Conservation (phyloP, 1,140 invertebrate species). For the Lepidurus arcticus region DNA sequence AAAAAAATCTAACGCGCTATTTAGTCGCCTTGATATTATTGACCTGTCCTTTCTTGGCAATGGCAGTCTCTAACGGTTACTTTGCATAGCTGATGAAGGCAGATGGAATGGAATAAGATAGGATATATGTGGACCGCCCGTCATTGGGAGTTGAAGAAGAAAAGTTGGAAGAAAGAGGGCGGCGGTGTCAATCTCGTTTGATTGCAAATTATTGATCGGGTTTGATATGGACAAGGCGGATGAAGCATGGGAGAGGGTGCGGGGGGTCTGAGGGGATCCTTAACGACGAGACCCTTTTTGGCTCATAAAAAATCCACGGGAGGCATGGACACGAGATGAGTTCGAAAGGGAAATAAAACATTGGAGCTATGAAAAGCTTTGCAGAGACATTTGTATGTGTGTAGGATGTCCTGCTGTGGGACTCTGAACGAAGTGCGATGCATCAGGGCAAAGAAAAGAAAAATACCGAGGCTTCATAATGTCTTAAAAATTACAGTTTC, state of each 20-base stretch:
- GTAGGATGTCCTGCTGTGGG: not conserved
- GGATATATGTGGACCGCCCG: not conserved
- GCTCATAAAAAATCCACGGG: slow-evolving; percentile 18
- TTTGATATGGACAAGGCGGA: slow-evolving; percentile 20
- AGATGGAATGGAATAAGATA: not conserved
- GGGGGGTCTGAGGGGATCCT: slow-evolving; percentile 5
- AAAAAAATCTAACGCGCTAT: too few species aligned
- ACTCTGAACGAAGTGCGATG: not conserved
- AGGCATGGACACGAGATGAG: slow-evolving; percentile 9
- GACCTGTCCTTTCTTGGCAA: too few species aligned
- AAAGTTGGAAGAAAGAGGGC: not conserved
- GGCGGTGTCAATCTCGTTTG: slow-evolving; percentile 20
- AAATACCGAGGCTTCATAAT: not conserved
- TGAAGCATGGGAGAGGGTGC: not conserved
- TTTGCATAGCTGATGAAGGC: slow-evolving; percentile 19
- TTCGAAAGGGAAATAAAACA: not conserved
- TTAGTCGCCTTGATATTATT: too few species aligned
- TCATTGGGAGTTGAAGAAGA: not conserved
- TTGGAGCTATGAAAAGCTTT: not conserved
- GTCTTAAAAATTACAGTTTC: not conserved
- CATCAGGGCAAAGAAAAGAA: not conserved
- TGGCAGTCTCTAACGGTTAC: too few species aligned
- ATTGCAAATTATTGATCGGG: slow-evolving; percentile 19
- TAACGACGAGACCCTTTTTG: slow-evolving; percentile 21
- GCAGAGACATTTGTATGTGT: slow-evolving; percentile 19